Evolutionary conservation across 2,888 invertebrate species (phyloP), one percentile per base, ranked within the genome.

Genomic region (Aplocera efformata): DNA sequence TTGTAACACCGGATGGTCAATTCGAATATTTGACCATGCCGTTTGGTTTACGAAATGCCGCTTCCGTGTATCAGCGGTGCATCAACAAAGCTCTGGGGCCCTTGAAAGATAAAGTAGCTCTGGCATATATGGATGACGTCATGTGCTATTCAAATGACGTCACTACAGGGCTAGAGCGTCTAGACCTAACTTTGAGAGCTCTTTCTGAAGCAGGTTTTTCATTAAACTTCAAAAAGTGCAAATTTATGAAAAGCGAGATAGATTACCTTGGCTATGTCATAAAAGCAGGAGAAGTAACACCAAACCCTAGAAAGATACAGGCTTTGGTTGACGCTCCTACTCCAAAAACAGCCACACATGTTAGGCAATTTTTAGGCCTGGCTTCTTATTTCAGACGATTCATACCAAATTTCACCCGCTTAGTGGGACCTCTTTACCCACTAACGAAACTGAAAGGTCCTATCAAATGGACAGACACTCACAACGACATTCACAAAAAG

Each of bases 1-100:
- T 56, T 32, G 47, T 54, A 0, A 51, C 50, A 1, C 54, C 48
- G 0, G 46, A 46, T 6, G 51, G 49, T 0, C 42, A 50, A 9
- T 57, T 31, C 7, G 53, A 58, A 22, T 60, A 45, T 28, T 27
- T 56, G 2, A 29, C 44, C 1, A 61, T 58, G 56, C 56, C 57
- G 0, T 58, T 55, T 32, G 57, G 55, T 6, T 31, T 58, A 0
- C 26, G 48, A 7, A 53, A 58, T 34, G 57, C 53, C 7, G 41
- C 52, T 4, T 46, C 51, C 0, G 49, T 58, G 0, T 58, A 47
- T 11, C 56, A 56, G 29, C 38, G 56, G 1, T 36, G 38, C 21
- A 57, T 58, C 7, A 51, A 37, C 17, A 42, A 29, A 1, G 54
- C 56, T 0, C 23, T 58, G n/a, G 34, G 31, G 6, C 27, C 26